Percentiles rank a stretch among this genome's conserved stretches.
These are phyloP conservation scores for Chionomys nivalis DNA, from an alignment of 2,113 vertebrate genomes.

Conservation along the genomic window DNA sequence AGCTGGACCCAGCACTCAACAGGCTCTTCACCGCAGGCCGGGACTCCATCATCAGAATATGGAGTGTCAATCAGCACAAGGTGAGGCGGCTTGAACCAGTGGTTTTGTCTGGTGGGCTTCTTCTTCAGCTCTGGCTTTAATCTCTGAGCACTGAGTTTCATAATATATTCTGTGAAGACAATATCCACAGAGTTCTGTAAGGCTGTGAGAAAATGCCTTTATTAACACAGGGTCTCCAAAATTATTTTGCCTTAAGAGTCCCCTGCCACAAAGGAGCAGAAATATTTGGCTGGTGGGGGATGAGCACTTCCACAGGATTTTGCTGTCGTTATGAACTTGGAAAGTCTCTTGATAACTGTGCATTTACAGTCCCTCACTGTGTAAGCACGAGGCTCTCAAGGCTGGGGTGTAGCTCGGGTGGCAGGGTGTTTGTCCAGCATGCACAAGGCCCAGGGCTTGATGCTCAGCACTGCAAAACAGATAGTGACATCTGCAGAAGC, in stretches of 20 bases:
- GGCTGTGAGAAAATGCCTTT: not conserved
- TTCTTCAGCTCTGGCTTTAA: not conserved
- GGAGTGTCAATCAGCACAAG: conserved; percentile 99
- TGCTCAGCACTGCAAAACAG: too few relatives aligned
- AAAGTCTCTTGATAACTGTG: conserved; percentile 4
- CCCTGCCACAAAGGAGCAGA: not conserved
- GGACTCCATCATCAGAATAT: conserved; percentile 99
- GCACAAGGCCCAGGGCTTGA: too few relatives aligned
- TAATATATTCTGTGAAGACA: not conserved
- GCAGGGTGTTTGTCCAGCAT: too few relatives aligned
- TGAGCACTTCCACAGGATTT: not conserved
- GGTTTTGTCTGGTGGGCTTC: not conserved
- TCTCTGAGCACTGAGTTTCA: not conserved
- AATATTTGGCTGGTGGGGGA: not conserved
- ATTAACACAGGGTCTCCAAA: not conserved
- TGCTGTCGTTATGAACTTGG: not conserved
- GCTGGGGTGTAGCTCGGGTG: too few relatives aligned
- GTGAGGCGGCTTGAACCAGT: conserved; percentile 80
- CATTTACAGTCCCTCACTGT: too few relatives aligned
- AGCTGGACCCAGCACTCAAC: conserved; percentile 96
- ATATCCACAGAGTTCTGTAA: not conserved
- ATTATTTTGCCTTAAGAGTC: not conserved
- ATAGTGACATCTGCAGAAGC: too few relatives aligned
- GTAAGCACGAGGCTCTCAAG: too few relatives aligned
- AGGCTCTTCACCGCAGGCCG: conserved; percentile 97